Evolutionary conservation across 2,113 vertebrate genomes (phyloP).

Genomic region (Neolamprologus devosi): DNA sequence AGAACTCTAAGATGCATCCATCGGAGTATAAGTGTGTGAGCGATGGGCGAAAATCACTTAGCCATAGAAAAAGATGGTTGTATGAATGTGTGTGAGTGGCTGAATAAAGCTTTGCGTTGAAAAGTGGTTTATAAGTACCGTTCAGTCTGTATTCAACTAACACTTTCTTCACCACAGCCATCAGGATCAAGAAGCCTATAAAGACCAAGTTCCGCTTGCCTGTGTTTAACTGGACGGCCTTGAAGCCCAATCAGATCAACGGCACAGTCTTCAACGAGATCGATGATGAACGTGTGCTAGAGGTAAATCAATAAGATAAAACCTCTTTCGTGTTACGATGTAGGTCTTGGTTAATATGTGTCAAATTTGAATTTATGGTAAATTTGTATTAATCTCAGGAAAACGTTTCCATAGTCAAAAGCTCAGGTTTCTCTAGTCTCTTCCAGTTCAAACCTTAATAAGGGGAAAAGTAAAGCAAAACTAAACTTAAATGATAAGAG

Average conservation of each 20-base stretch:
- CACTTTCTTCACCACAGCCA: slow-evolving; percentile 65
- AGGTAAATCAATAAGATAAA: slow-evolving; percentile 68
- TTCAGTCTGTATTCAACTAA: rapidly evolving
- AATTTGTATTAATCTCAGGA: not conserved
- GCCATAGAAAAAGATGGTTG: not conserved
- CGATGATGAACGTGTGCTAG: slow-evolving; percentile 89
- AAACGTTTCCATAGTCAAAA: rapidly evolving
- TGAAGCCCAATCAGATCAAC: slow-evolving; percentile 97
- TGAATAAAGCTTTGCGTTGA: not conserved
- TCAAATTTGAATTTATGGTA: not conserved
- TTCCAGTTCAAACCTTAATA: too few relatives aligned
- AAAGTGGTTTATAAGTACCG: not conserved
- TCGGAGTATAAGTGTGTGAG: not conserved
- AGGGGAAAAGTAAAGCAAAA: too few relatives aligned
- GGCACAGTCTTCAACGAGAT: slow-evolving; percentile 97
- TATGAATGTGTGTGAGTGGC: rapidly evolving
- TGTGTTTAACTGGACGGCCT: slow-evolving; percentile 94
- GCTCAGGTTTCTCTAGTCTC: not conserved
- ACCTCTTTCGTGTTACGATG: rapidly evolving
- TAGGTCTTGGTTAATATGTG: not conserved
- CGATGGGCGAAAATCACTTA: rapidly evolving
- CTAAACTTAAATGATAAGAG: too few relatives aligned
- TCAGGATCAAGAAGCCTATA: slow-evolving; percentile 97
- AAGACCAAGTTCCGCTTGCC: slow-evolving; percentile 97
- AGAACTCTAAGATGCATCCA: not conserved